Evolutionary conservation across 2,888 invertebrate genomes (phyloP).

Genomic region (Zaprionus obscuricornis): DNA sequence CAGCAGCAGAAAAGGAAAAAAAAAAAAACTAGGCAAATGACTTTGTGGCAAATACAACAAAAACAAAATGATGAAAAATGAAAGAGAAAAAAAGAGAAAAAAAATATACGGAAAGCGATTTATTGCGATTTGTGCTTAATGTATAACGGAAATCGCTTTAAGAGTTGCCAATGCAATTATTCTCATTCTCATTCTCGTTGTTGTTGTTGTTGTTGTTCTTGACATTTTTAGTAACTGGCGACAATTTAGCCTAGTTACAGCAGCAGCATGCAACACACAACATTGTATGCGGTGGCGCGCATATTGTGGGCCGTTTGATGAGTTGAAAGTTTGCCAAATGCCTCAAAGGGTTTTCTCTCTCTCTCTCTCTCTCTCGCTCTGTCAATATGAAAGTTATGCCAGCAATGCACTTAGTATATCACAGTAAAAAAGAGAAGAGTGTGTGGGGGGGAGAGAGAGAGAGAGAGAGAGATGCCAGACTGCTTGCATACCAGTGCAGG

Average conservation of each 20-base stretch:
- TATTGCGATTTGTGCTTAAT: slow-evolving; percentile 30
- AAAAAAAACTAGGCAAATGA: slow-evolving; percentile 29
- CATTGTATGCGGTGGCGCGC: no score
- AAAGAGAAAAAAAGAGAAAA: not conserved
- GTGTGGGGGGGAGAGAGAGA: not conserved
- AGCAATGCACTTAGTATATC: slow-evolving; percentile 42
- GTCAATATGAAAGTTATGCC: slow-evolving; percentile 59
- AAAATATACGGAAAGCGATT: slow-evolving; percentile 3
- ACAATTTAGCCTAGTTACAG: no score
- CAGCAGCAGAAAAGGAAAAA: no score
- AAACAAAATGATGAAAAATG: not conserved
- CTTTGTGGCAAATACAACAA: slow-evolving; percentile 23
- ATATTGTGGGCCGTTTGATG: slow-evolving; percentile 43
- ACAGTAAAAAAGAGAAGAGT: not conserved
- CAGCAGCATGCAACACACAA: no score
- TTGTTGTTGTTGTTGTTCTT: slow-evolving; percentile 1
- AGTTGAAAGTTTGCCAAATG: slow-evolving; percentile 58
- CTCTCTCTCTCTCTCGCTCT: no score
- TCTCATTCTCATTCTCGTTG: slow-evolving; percentile 2
- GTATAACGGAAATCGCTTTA: slow-evolving; percentile 36
- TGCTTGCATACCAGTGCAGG: not conserved
- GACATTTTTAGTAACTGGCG: no score
- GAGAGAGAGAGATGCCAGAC: not conserved
- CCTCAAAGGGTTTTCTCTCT: slow-evolving; percentile 43
- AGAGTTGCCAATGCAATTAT: slow-evolving; percentile 19